A percentile compares a stretch with the other conserved stretches of the same genome.
Evolutionary conservation across 2,888 invertebrate species (phyloP).

Genomic region (Sphinx pinastri): DNA sequence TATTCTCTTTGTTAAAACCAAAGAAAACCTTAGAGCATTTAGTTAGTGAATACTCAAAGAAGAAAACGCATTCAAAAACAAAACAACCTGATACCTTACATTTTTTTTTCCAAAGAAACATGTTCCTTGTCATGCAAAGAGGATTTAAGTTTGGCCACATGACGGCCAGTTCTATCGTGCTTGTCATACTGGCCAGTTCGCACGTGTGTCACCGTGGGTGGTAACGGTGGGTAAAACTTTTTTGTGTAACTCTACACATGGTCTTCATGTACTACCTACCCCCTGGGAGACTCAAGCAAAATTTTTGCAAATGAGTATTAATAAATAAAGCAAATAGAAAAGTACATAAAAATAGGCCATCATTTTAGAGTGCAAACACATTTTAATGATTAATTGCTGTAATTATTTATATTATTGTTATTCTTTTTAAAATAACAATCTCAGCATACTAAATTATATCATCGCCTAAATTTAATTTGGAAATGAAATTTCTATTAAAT

Average conservation of each 20-base stretch:
- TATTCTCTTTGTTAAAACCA: not conserved
- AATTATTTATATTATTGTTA: not conserved
- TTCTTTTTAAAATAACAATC: not conserved
- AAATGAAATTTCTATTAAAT: not conserved
- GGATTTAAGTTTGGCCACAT: constrained; percentile 12
- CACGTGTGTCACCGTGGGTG: constrained; percentile 57
- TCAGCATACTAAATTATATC: not conserved
- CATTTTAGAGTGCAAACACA: not conserved
- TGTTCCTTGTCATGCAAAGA: constrained; percentile 10
- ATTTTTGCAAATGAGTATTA: not conserved
- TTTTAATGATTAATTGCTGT: not conserved
- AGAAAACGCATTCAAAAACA: not conserved
- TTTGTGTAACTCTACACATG: constrained; percentile 57
- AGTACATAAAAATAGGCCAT: not conserved
- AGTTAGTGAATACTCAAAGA: no score
- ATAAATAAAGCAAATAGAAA: not conserved
- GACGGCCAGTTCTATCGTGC: constrained; percentile 35
- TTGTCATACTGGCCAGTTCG: constrained; percentile 38
- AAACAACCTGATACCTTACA: not conserved
- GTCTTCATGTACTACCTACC: constrained; percentile 53
- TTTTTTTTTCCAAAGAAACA: constrained; percentile 8
- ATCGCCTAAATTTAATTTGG: not conserved
- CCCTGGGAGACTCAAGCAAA: constrained; percentile 37
- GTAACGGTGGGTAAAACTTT: constrained; percentile 41
- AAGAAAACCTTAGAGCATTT: not conserved